These are phyloP conservation scores for Chymomyza fuscimana DNA, from an alignment of 2,888 invertebrate genomes.

Conservation along the genomic window DNA sequence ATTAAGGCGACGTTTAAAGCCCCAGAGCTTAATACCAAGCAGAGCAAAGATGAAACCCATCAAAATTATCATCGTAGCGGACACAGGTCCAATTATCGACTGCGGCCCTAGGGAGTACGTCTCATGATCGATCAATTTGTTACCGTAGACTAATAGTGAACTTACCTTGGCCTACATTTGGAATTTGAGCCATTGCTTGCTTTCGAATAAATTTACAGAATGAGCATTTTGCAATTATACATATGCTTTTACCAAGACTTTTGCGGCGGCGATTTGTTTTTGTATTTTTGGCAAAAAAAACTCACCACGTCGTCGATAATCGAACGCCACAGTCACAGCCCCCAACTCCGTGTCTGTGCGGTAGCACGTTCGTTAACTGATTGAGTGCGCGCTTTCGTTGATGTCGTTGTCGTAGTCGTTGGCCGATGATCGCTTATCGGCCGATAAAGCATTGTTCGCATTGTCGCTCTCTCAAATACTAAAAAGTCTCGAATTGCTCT, in stretches of 20 bases:
- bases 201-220: slow-evolving; percentile 38
- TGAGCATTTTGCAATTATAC: slow-evolving; percentile 52
- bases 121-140: not conserved
- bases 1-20: slow-evolving; percentile 80
- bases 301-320: slow-evolving; percentile 67
- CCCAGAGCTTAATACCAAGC: slow-evolving; percentile 80
- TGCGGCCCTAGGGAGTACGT: slow-evolving; percentile 31
- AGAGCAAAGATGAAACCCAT: slow-evolving; percentile 71
- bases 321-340: slow-evolving; percentile 50
- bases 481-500: not conserved
- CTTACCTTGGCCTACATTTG: slow-evolving; percentile 61
- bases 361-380: slow-evolving; percentile 60
- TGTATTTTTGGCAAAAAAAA: slow-evolving; percentile 32
- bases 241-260: slow-evolving; percentile 28
- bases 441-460: slow-evolving; percentile 22
- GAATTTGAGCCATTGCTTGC: slow-evolving; percentile 56
- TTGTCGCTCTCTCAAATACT: slow-evolving; percentile 3
- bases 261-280: slow-evolving; percentile 21
- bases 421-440: slow-evolving; percentile 57
- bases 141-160: slow-evolving; percentile 7
- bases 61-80: slow-evolving; percentile 51
- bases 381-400: slow-evolving; percentile 56
- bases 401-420: not conserved
- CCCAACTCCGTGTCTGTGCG: slow-evolving; percentile 40
- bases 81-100: slow-evolving; percentile 37